Percentiles rank a stretch among this genome's conserved stretches.
Conservation (phyloP, 2,888 invertebrate genomes). For the Ormyrus pomaceus region DNA sequence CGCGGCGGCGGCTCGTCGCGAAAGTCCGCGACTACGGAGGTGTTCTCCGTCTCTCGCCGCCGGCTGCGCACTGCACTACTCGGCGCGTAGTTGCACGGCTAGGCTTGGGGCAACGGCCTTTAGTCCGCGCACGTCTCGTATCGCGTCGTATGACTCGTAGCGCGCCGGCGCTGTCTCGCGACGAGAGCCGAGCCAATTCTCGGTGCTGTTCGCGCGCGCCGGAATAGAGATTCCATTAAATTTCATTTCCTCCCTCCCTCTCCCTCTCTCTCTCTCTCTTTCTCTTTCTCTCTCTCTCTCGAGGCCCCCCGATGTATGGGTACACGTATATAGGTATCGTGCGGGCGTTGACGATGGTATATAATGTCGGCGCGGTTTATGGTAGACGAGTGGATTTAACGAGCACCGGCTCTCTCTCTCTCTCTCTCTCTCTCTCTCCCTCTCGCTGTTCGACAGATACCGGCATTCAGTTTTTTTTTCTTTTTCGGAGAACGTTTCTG, state of each 20-base stretch:
- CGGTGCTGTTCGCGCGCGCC: neutral
- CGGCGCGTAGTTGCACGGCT: conserved; percentile 10
- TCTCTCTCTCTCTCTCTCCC: no score
- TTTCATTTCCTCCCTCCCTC: conserved; percentile 4
- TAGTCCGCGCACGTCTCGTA: neutral
- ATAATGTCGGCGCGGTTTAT: no score
- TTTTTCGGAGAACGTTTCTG: no score
- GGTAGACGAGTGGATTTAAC: no score
- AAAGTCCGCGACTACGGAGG: neutral
- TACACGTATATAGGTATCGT: no score
- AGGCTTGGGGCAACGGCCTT: conserved; percentile 51
- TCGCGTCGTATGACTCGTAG: neutral
- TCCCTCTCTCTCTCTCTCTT: no score
- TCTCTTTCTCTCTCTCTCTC: no score
- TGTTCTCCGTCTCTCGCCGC: conserved; percentile 8
- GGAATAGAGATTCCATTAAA: conserved; percentile 23
- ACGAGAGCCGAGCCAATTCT: conserved; percentile 3
- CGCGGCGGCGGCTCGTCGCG: neutral
- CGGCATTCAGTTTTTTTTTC: no score
- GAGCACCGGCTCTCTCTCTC: no score
- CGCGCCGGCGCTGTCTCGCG: neutral
- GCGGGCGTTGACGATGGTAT: no score
- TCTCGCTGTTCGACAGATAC: no score
- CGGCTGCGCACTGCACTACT: conserved; percentile 69
- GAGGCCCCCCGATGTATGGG: no score